These are phyloP conservation scores for Alviniconcha marisindica DNA, from an alignment of 1,140 invertebrate species.

Conservation along the genomic window DNA sequence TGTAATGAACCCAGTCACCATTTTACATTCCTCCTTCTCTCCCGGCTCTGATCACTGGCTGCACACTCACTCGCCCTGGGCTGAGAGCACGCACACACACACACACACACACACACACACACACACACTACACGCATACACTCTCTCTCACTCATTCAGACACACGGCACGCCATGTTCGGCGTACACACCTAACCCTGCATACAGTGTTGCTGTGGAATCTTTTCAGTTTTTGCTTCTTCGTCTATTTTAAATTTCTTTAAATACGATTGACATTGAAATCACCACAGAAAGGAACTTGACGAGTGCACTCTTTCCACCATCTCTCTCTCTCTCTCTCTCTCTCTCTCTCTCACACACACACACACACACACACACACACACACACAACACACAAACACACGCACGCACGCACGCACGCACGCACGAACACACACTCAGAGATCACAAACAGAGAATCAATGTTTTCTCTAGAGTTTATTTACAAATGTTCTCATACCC, in stretches of 20 bases:
- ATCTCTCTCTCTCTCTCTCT: too few relatives aligned
- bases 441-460: not conserved
- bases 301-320: not conserved
- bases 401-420: not conserved
- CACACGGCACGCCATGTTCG: not conserved
- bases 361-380: not conserved
- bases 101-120: too few relatives aligned
- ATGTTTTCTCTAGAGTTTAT: not conserved
- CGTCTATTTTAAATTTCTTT: not conserved
- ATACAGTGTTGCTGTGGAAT: not conserved
- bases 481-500: conserved; percentile 16
- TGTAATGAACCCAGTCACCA: too few relatives aligned
- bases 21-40: too few relatives aligned
- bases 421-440: not conserved
- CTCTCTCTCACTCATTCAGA: not conserved
- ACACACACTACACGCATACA: not conserved
- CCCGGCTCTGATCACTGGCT: too few relatives aligned
- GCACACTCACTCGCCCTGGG: too few relatives aligned
- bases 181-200: not conserved
- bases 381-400: not conserved
- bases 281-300: not conserved
- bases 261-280: too few relatives aligned
- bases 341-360: not conserved
- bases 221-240: not conserved
- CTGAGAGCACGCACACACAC: too few relatives aligned